Evolutionary conservation across 2,797 vertebrate genomes (phyloP).

Genomic region (Novumbra hubbsi): DNA sequence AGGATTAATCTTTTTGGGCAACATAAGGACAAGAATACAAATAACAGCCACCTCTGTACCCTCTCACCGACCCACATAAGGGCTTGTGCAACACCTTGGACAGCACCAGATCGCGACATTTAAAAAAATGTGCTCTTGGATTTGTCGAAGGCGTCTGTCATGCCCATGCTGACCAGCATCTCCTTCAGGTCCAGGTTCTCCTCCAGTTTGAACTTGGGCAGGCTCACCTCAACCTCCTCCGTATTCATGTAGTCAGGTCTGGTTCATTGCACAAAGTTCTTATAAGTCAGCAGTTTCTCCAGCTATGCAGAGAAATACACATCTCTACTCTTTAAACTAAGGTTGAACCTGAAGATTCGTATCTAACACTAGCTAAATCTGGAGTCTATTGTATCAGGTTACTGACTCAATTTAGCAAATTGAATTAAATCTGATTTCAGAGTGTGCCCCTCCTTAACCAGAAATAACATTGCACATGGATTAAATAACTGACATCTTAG

Average conservation of each 20-base stretch:
- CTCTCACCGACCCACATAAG: conserved; percentile 86
- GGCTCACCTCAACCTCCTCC: conserved; percentile 66
- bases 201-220: conserved; percentile 86
- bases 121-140: conserved; percentile 80
- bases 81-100: conserved; percentile 87
- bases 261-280: conserved; percentile 82
- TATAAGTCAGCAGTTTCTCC: conserved; percentile 78
- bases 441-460: no score
- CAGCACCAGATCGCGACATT: conserved; percentile 78
- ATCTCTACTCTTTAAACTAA: no score
- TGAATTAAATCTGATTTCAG: no score
- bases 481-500: no score
- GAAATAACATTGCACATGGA: no score
- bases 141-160: conserved; percentile 79
- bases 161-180: conserved; percentile 80
- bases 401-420: no score
- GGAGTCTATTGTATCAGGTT: no score
- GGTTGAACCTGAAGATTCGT: no score
- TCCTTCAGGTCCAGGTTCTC: conserved; percentile 79
- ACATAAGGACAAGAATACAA: no score
- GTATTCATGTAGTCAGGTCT: conserved; percentile 75
- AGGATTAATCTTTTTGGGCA: no score
- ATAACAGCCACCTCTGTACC: conserved; percentile 81
- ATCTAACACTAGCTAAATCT: no score
- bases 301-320: conserved; percentile 66